Evolutionary conservation across 2,797 vertebrate genomes (phyloP).

Genomic region (Tauraco hartlaubi): DNA sequence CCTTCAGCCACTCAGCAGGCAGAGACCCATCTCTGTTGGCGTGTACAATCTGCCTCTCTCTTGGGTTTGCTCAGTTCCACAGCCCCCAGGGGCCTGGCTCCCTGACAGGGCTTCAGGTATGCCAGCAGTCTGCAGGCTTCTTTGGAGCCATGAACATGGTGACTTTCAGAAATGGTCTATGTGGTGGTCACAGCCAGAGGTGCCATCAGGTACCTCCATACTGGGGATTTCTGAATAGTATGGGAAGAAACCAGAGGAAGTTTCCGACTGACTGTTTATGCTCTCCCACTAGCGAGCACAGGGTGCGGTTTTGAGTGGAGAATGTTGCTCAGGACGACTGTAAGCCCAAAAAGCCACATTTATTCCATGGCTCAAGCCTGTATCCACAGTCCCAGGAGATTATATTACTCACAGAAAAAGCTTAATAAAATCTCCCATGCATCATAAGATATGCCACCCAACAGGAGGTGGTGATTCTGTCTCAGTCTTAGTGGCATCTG

Average conservation of each 20-base stretch:
- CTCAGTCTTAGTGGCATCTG: constrained; percentile 4
- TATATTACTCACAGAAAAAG: constrained; percentile 71
- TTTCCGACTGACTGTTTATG: constrained; percentile 51
- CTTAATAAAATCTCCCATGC: constrained; percentile 64
- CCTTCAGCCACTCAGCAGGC: neutral
- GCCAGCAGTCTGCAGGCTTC: neutral
- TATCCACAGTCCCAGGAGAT: constrained; percentile 54
- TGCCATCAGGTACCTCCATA: neutral
- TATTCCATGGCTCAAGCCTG: constrained; percentile 56
- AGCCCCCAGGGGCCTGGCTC: rapidly evolving
- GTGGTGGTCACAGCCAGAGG: neutral
- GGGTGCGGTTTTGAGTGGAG: constrained; percentile 67
- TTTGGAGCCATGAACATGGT: neutral
- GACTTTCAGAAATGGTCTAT: neutral
- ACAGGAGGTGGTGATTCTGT: constrained; percentile 20
- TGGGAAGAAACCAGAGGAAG: constrained; percentile 45
- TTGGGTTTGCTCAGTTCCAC: neutral
- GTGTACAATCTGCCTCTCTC: neutral
- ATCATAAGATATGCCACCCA: constrained; percentile 65
- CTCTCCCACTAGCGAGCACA: neutral
- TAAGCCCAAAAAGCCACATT: constrained; percentile 62
- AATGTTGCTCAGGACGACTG: constrained; percentile 53
- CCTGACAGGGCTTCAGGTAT: neutral
- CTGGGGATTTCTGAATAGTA: neutral
- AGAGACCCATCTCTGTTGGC: neutral